Percentiles rank a stretch among this genome's conserved stretches.
Conservation (phyloP, 2,888 invertebrate genomes). For the Trachelus troglodyta region DNA sequence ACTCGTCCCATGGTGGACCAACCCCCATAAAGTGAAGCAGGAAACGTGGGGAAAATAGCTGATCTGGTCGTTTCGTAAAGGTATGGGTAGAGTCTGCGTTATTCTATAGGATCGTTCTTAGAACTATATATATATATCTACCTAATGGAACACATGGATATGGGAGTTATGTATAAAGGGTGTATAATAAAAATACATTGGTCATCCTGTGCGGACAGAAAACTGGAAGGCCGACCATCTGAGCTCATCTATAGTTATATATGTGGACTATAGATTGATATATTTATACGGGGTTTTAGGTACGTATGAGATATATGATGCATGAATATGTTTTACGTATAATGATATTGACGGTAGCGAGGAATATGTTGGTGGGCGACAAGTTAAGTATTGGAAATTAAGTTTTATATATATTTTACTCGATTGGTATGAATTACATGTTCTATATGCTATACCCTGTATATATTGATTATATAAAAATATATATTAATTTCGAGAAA, state of each 20-base stretch:
- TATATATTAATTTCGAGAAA: not conserved
- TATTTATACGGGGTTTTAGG: not conserved
- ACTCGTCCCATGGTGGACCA: not conserved
- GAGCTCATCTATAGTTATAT: not conserved
- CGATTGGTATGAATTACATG: not conserved
- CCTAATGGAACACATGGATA: not conserved
- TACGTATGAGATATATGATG: not conserved
- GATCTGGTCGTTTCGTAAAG: constrained; percentile 10
- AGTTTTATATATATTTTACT: not conserved
- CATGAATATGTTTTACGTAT: not conserved
- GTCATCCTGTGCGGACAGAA: not conserved
- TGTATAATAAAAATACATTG: not conserved
- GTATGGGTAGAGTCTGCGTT: not conserved
- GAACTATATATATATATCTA: not conserved
- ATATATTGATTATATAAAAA: not conserved
- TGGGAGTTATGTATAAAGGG: not conserved
- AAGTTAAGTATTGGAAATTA: not conserved
- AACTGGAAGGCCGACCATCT: not conserved
- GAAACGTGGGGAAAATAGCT: constrained; percentile 20
- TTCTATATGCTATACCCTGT: not conserved
- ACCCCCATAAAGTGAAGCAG: constrained; percentile 9
- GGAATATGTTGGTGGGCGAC: not conserved
- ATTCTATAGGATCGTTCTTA: not conserved
- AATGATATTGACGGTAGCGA: not conserved
- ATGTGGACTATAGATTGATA: not conserved